phyloP scores from a whole-genome alignment of 1,140 invertebrate genomes.

The Cecropterus lyciades region DNA sequence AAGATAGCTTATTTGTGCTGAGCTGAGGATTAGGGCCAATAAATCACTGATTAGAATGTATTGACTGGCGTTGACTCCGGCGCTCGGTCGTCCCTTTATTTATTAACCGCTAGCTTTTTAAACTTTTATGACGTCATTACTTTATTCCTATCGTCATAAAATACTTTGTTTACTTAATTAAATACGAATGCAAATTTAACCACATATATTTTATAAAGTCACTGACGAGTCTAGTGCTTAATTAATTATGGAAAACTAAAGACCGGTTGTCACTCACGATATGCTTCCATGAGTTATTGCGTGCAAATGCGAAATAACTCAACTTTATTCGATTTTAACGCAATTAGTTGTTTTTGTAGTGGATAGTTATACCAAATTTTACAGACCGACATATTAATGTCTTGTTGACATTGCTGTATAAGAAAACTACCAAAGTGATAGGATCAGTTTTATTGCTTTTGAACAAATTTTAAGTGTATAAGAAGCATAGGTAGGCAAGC shows the following conservation, averaged over 20 bases:
- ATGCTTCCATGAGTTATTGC: constrained; percentile 40
- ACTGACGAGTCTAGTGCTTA: constrained; percentile 46
- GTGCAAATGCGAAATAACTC: constrained; percentile 32
- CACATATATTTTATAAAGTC: constrained; percentile 50
- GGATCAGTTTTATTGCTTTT: constrained; percentile 30
- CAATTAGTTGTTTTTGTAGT: constrained; percentile 30
- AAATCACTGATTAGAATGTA: constrained; percentile 84
- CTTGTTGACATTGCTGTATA: constrained; percentile 6
- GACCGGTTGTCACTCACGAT: constrained; percentile 42
- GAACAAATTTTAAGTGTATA: constrained; percentile 42
- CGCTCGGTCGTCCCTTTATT: constrained; percentile 68
- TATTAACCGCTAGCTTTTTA: constrained; percentile 70
- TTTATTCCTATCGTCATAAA: constrained; percentile 54
- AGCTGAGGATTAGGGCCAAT: constrained; percentile 81
- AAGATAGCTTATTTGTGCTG: constrained; percentile 84
- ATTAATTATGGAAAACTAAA: constrained; percentile 57
- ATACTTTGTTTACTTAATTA: constrained; percentile 65
- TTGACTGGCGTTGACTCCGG: constrained; percentile 78
- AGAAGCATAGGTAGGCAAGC: constrained; percentile 18
- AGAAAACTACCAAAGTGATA: constrained; percentile 17
- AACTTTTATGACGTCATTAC: constrained; percentile 72
- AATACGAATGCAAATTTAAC: constrained; percentile 54
- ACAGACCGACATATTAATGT: constrained; percentile 21
- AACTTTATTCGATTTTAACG: constrained; percentile 22
- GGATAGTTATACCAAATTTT: constrained; percentile 27